Evolutionary conservation across 2,113 vertebrate genomes (phyloP), one percentile per base, ranked within the genome.

Genomic region (Embiotoca jacksoni): DNA sequence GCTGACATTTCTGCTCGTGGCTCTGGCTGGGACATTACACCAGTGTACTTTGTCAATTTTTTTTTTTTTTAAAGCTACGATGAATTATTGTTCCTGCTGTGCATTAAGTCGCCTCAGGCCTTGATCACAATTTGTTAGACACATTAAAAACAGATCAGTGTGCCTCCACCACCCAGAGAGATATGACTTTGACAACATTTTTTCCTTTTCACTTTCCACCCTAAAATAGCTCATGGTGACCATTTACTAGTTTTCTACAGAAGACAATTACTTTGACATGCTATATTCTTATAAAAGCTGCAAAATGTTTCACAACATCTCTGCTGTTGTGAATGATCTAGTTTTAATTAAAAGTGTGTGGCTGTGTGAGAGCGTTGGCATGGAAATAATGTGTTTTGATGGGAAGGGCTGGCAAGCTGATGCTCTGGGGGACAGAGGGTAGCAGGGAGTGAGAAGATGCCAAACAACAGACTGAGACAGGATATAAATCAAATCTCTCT

Each of bases 401-500:
- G 72, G 78, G 78, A 78, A 87, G 71, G 62, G 52, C 78, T 88
- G 77, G 66, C 84, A 78, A 3, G 37, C 56, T 81, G 33, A 60
- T 72, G 52, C 87, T 87, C 81, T 50, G 36, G 85, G 88, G 81
- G 74, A 84, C 78, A 57, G 66, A 80, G 82, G 87, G 72, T 78
- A 75, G 85, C 72, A 80, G 75, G 82, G 81, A 89, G 75, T 68
- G 75, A 89, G 73, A 82, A 68, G 88, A 88, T 90, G 79, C 88
- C 81, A 82, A 89, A 87, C 89, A 91, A 90, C 89, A 92, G 90
- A 89, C 85, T 85, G 84, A 83, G 80, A 86, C 75, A 76, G 85
- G 83, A 88, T 85, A 93, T 91, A 91, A 93, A 92, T 91, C 88
- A 91, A 91, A 92, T 87, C 80, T 89, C 88, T 91, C 86, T 72